Evolutionary conservation across 2,888 invertebrate genomes (phyloP), one percentile per base, ranked within the genome.

Genomic region (Coelopa pilipes): DNA sequence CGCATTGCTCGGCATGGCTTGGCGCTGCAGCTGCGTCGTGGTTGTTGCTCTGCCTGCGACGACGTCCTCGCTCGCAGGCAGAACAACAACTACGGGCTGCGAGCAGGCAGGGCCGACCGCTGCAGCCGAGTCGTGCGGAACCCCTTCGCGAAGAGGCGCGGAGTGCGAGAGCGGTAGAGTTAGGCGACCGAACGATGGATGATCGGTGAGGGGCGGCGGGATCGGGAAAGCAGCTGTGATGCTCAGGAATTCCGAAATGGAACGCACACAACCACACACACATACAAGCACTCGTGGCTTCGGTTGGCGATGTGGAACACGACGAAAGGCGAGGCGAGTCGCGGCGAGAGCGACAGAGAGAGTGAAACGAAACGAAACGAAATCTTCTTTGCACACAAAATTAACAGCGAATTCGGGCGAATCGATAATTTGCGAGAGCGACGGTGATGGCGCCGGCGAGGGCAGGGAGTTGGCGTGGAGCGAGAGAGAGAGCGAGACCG

Each of bases 401-500:
- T 53, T 70, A 60, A 70, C 63, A 21, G 70, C 62, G 45, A 70
- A 70, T 70, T 70, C 62, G 70, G 70, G 62, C 62, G 70, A 70
- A 70, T 70, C 70, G 63, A 70, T 70, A 70, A 50, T 70, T 62
- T 60, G 70, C 70, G 59, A 62, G 62, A 69, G 59, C 10, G 59
- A 15, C 19, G n/a, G 19, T 21, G 66, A 7, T 49, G 13, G 12
- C 50, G 53, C 15, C 50, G 34, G 21, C n/a, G 34, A 24, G 19
- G 67, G 10, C 19, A 50, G 4, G 19, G 11, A 21, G 10, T 15
- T 19, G n/a, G 46, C 17, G 57, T n/a, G 45, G 17, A 55, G n/a
- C 34, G 12, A 55, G 68, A 55, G n/a, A 55, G 19, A n/a, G 24
- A 34, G n/a, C 45, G 10, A 68, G 57, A 59, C 0, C n/a, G 24